These are phyloP conservation scores for Cerastis rubricosa DNA, from an alignment of 2,888 invertebrate genomes.

Conservation along the genomic window DNA sequence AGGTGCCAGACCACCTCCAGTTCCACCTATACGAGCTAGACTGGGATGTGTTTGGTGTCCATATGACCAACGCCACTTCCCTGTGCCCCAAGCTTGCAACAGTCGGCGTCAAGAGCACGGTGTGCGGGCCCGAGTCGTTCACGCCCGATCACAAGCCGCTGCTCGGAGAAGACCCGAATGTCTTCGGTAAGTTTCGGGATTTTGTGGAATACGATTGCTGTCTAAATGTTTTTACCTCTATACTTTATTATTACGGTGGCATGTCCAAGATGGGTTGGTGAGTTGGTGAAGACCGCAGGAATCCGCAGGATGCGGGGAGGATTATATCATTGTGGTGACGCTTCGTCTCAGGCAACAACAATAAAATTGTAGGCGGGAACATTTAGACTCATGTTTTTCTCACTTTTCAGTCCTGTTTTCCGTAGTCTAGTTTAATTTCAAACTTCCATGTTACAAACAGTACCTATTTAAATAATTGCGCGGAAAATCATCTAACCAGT, in stretches of 20 bases:
- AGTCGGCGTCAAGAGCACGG: conserved; percentile 95
- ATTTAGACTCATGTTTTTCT: too few relatives aligned
- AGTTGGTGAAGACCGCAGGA: background rate
- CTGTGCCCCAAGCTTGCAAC: conserved; percentile 94
- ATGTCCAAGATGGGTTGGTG: background rate
- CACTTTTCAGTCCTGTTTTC: background rate
- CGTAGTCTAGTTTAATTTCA: background rate
- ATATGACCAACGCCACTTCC: conserved; percentile 93
- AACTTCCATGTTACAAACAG: background rate
- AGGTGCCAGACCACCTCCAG: conserved; percentile 94
- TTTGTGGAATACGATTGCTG: background rate
- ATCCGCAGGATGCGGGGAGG: background rate
- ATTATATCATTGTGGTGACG: background rate
- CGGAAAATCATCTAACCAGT: background rate
- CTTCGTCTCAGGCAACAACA: too few relatives aligned
- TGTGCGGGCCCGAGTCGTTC: conserved; percentile 98
- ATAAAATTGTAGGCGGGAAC: too few relatives aligned
- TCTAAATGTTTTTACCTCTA: background rate
- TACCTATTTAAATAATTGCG: background rate
- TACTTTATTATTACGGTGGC: background rate
- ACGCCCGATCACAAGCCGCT: conserved; percentile 97
- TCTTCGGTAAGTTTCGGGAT: conserved; percentile 84
- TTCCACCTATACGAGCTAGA: conserved; percentile 97
- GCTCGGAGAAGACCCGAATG: conserved; percentile 94
- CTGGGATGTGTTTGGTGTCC: conserved; percentile 95